Evolutionary conservation across 1,140 invertebrate genomes (phyloP).

Genomic region (Trachymyrmex septentrionalis): DNA sequence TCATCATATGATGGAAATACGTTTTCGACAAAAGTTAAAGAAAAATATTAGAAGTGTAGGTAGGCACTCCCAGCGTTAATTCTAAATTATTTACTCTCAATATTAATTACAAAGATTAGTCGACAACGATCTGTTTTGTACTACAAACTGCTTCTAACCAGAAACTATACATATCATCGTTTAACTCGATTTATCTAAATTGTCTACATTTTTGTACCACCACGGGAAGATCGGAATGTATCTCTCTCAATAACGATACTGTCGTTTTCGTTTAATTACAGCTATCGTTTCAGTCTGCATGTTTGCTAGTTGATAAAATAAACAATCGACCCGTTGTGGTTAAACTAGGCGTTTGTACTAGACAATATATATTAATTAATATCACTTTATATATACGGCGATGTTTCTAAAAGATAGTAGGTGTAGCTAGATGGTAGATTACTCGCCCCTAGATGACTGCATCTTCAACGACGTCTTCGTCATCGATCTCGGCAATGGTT

Average conservation of each 20-base stretch:
- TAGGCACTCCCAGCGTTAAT: slow-evolving; percentile 65
- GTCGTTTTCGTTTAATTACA: background rate
- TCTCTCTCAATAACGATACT: background rate
- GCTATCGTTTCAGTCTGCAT: background rate
- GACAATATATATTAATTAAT: slow-evolving; percentile 79
- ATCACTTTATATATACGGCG: slow-evolving; percentile 83
- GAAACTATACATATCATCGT: slow-evolving; percentile 76
- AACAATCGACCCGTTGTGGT: slow-evolving; percentile 71
- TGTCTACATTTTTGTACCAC: slow-evolving; percentile 80
- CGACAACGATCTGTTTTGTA: slow-evolving; percentile 78
- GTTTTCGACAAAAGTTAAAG: background rate
- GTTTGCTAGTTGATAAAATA: background rate
- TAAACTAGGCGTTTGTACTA: slow-evolving; percentile 68
- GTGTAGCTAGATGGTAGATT: slow-evolving; percentile 86
- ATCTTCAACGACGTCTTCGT: slow-evolving; percentile 84
- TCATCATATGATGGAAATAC: background rate
- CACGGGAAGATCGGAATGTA: slow-evolving; percentile 74
- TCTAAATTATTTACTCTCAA: slow-evolving; percentile 81
- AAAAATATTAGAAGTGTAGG: background rate
- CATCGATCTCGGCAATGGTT: slow-evolving; percentile 82
- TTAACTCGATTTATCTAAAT: slow-evolving; percentile 82
- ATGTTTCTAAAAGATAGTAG: slow-evolving; percentile 85
- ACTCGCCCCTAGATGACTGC: slow-evolving; percentile 86
- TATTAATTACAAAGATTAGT: slow-evolving; percentile 81
- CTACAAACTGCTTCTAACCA: slow-evolving; percentile 84